Percentiles rank a stretch among this genome's conserved stretches.
phyloP scores from a whole-genome alignment of 1,140 invertebrate species.

The Archivesica marissinica region DNA sequence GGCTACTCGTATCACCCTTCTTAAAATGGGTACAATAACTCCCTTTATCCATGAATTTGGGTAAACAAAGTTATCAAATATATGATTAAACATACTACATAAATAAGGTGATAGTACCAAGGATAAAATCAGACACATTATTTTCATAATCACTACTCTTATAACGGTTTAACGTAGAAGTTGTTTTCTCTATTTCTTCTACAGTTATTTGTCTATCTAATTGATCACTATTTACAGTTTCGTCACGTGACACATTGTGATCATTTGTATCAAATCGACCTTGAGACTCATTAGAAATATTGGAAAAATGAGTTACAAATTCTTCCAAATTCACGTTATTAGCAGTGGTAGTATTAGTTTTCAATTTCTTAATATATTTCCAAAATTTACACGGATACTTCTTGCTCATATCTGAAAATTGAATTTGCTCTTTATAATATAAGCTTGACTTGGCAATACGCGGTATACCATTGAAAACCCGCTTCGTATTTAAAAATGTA shows the following conservation, averaged over 20 bases:
- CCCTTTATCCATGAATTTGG: too few species aligned
- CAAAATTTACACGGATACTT: too few species aligned
- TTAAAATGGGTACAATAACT: conserved; percentile 5
- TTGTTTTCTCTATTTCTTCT: conserved; percentile 8
- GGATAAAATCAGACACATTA: conserved; percentile 29
- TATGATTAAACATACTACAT: neutral
- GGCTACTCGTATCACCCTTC: conserved; percentile 13
- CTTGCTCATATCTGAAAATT: too few species aligned
- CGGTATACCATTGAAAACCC: too few species aligned
- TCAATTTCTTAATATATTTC: too few species aligned
- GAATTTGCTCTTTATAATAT: too few species aligned
- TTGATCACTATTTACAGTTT: neutral
- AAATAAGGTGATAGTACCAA: conserved; percentile 26
- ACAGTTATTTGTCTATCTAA: neutral
- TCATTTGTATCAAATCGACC: neutral
- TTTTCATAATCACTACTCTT: neutral
- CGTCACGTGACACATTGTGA: neutral
- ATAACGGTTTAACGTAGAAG: conserved; percentile 8
- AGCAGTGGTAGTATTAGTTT: too few species aligned
- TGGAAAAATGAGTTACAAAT: too few species aligned
- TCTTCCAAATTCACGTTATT: too few species aligned
- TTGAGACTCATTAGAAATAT: too few species aligned
- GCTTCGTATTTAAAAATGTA: too few species aligned
- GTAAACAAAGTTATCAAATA: neutral
- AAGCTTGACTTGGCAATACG: too few species aligned